Base-by-base conservation (phyloP, 1,140 invertebrate species). In the Leptopilina clavipes region DNA sequence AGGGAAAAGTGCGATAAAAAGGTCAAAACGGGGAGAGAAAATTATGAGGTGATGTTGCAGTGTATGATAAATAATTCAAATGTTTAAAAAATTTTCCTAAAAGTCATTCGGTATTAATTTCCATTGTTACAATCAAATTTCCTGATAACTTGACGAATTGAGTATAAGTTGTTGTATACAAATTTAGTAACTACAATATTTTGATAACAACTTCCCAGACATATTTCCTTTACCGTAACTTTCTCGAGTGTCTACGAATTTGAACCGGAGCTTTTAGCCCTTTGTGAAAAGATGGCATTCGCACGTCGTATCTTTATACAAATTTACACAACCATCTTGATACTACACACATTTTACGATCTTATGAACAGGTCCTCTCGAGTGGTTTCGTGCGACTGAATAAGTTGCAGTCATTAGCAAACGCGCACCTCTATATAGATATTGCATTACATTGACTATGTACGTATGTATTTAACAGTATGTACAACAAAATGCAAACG, bases 321-420 rank as follows among this genome's bases (percentile, higher is more conserved):
- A 65, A 31, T 65, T 73, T 76, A 70, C 59, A 74, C 65, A 45
- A 19, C 37, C 59, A n/a, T 52, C 48, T 52, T 52, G 48, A 52
- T 65, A 65, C 14, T 31, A 22, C 59, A 65, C 22, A 65, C 59
- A 22, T 65, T 65, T 65, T 37, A 65, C 14, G 59, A 65, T 14
- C 59, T 65, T 31, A 65, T 65, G 59, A 65, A 65, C 22, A 65
- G 59, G 59, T 65, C 76, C 76, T 78, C 78, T 78, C 78, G 75
- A 85, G 70, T 81, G 81, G 83, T 85, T 87, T 80, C 83, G 84
- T 85, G 84, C 81, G 77, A 76, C 78, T 86, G 86, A 89, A 88
- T 89, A 87, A 87, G 82, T 86, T 80, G 81, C 76, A 83, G 80
- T 86, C 87, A 88, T 89, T 89, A 88, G 85, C 80, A 82, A 31